Conservation (phyloP, 2,113 vertebrate species). For the Budorcas taxicolor region DNA sequence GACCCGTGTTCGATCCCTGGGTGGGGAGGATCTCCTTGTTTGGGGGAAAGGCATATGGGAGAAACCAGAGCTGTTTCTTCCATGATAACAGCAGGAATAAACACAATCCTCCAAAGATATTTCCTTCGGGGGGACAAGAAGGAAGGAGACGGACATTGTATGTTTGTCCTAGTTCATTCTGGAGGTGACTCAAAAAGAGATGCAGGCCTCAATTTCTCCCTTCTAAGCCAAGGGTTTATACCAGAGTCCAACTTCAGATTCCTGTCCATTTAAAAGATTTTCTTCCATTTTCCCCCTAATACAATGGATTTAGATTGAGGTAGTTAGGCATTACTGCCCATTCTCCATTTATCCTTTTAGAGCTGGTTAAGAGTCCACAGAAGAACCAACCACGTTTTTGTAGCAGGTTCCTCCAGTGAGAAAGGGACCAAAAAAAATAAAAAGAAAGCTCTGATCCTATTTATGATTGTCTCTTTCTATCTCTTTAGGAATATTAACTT, state of each 20-base stretch:
- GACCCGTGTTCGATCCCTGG: no score
- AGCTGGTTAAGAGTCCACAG: neutral
- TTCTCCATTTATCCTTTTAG: slow-evolving; percentile 26
- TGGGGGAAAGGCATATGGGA: neutral
- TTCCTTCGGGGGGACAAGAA: neutral
- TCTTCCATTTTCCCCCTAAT: slow-evolving; percentile 21
- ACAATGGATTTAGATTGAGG: slow-evolving; percentile 3
- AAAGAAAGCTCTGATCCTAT: neutral
- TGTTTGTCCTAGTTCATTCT: neutral
- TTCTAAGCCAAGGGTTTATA: neutral
- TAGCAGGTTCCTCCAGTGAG: neutral
- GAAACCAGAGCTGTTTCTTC: neutral
- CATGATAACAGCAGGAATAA: neutral
- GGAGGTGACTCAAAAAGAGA: neutral
- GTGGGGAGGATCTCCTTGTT: no score
- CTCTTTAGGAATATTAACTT: slow-evolving; percentile 18
- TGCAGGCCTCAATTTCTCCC: neutral
- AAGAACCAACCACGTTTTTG: slow-evolving; percentile 6
- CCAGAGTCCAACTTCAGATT: neutral
- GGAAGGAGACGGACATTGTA: neutral
- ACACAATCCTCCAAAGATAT: neutral
- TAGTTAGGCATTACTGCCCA: neutral
- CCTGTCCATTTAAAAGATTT: slow-evolving; percentile 16
- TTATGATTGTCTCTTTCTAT: neutral
- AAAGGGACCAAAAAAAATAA: neutral